Evolutionary conservation across 2,888 invertebrate genomes (phyloP), one percentile per base, ranked within the genome.

Genomic region (Habroteleia sp.): DNA sequence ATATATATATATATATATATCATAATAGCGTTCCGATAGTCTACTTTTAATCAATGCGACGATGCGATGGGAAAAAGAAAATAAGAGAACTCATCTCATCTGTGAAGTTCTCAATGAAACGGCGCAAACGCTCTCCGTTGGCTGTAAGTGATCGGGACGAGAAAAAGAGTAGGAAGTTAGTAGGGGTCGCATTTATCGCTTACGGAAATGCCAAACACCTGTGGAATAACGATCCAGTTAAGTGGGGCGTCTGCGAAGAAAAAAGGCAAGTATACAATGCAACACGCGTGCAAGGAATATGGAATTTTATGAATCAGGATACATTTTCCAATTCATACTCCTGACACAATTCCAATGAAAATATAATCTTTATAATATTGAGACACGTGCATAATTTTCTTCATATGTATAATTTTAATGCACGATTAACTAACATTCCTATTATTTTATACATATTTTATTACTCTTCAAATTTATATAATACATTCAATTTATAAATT

Each of bases 151-250:
- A 83, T 83, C 82, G 82, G 79, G 80, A 79, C 63, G 74, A 77
- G 81, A 77, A 83, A 84, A 86, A 83, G 84, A 82, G 85, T 84
- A 82, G 85, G 83, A 84, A 85, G 83, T 82, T 82, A 80, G 79
- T 79, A 80, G 83, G 83, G 84, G 84, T 82, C 80, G 87, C 84
- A 85, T 87, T 86, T 87, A 86, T 85, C 87, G 86, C 86, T 85
- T 84, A 86, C 86, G 85, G 86, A 86, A 86, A 86, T 86, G 86
- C 86, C 87, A 87, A 87, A 88, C 88, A 88, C 88, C 88, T 88
- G 88, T 88, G 87, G 88, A 88, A 86, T 87, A 85, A 84, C 84
- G 83, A 82, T 82, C 81, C 82, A 82, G 81, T 80, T 82, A 85
- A 84, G 85, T 84, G 83, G 83, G 83, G 83, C 83, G 83, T 82